Percentiles rank a stretch among this genome's conserved stretches.
phyloP scores from a whole-genome alignment of 1,140 invertebrate species.

The Drosophila tropicalis region DNA sequence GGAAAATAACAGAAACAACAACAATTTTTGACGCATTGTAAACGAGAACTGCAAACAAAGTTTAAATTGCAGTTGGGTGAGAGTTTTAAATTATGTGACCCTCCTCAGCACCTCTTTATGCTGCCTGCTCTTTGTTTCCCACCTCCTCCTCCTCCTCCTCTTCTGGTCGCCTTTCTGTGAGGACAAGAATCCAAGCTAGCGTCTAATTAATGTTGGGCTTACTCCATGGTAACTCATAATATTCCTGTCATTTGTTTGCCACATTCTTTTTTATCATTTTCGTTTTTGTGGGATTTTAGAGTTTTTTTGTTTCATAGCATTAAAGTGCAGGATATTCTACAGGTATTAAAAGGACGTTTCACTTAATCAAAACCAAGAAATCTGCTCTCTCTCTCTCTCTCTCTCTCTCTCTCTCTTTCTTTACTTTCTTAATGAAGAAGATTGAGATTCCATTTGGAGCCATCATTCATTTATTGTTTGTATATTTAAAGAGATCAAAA shows the following conservation, averaged over 20 bases:
- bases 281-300: conserved; percentile 1
- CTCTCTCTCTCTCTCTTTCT: too few species aligned
- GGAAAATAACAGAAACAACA: conserved; percentile 32
- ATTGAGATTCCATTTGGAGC: too few species aligned
- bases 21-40: conserved; percentile 50
- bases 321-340: too few species aligned
- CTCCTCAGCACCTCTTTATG: neutral
- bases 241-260: conserved; percentile 12
- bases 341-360: too few species aligned
- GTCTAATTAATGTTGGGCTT: conserved; percentile 8
- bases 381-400: too few species aligned
- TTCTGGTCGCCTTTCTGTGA: neutral
- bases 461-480: too few species aligned
- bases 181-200: conserved; percentile 3
- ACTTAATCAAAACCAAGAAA: too few species aligned
- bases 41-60: conserved; percentile 45
- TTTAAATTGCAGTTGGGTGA: conserved; percentile 60
- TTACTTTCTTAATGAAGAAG: too few species aligned
- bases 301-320: neutral
- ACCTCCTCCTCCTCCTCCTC: neutral
- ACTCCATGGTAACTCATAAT: conserved; percentile 12
- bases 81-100: conserved; percentile 53
- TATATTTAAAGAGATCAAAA: too few species aligned
- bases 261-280: conserved; percentile 7
- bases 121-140: neutral